Conservation (phyloP, 35 echinoderm and acorn worm species). For the Stichopus chloronotus region DNA sequence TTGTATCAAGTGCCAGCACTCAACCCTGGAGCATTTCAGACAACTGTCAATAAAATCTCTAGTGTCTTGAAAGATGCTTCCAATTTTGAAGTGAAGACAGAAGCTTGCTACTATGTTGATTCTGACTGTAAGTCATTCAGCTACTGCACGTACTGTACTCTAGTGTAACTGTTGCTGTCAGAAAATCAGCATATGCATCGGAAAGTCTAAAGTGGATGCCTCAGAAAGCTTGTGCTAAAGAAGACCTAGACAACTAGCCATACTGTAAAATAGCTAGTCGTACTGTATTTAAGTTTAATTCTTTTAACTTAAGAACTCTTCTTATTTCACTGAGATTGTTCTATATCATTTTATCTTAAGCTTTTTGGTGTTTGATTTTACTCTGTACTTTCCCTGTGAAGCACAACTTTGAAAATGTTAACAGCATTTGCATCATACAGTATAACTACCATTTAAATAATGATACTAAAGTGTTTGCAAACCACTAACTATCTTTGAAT, state of each 20-base stretch:
- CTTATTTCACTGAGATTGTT: too few relatives aligned
- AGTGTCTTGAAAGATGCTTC: constrained; percentile 51
- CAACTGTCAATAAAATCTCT: constrained; percentile 53
- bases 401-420: too few relatives aligned
- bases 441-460: too few relatives aligned
- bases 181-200: not conserved
- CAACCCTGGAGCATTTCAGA: constrained; percentile 69
- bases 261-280: not conserved
- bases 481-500: too few relatives aligned
- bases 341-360: too few relatives aligned
- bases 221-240: not conserved
- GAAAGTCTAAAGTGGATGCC: not conserved
- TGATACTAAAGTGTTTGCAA: too few relatives aligned
- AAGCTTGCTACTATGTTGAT: constrained; percentile 82
- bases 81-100: constrained; percentile 73
- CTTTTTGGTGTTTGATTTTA: too few relatives aligned
- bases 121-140: constrained; percentile 37
- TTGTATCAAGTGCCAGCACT: constrained; percentile 71
- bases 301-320: too few relatives aligned
- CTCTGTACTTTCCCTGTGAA: too few relatives aligned
- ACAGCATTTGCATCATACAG: too few relatives aligned
- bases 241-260: not conserved
- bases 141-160: not conserved
- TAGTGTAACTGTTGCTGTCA: not conserved
- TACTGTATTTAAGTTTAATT: not conserved